These are phyloP conservation scores for Drosophila yakuba DNA, from an alignment of 1,140 invertebrate genomes.

Conservation along the genomic window DNA sequence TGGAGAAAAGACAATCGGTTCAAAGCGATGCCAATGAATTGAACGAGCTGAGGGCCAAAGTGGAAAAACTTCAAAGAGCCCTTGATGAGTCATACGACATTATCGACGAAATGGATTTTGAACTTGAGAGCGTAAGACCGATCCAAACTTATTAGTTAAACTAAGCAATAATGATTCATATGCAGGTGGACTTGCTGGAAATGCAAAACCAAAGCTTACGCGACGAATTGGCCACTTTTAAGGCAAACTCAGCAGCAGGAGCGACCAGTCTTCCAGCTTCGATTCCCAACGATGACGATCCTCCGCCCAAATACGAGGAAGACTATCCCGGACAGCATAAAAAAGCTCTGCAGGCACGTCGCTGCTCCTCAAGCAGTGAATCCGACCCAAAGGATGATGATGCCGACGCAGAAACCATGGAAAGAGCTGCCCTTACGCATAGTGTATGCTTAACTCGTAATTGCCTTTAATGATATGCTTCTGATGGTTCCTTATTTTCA, in stretches of 20 bases:
- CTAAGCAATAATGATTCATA: background rate
- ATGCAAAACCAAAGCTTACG: slow-evolving; percentile 71
- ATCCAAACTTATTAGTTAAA: fast-evolving
- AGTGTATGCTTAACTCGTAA: background rate
- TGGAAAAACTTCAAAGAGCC: slow-evolving; percentile 64
- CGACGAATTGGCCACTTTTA: slow-evolving; percentile 59
- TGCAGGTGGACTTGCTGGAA: slow-evolving; percentile 73
- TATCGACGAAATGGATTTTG: slow-evolving; percentile 82
- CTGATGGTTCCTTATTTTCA: background rate
- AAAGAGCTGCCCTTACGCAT: background rate
- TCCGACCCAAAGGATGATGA: slow-evolving; percentile 46
- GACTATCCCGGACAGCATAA: background rate
- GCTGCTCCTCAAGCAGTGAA: slow-evolving; percentile 36
- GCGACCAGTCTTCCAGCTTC: background rate
- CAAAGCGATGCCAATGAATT: slow-evolving; percentile 42
- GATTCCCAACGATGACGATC: slow-evolving; percentile 38
- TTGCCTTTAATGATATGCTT: background rate
- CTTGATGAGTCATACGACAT: slow-evolving; percentile 80
- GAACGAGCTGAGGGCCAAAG: slow-evolving; percentile 50
- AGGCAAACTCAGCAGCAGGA: slow-evolving; percentile 11
- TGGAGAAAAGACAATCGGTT: slow-evolving; percentile 58
- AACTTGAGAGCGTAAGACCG: slow-evolving; percentile 71
- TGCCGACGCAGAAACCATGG: slow-evolving; percentile 39
- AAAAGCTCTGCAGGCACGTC: slow-evolving; percentile 3
- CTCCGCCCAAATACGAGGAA: slow-evolving; percentile 57